Conservation (phyloP, 92 coral and sea anemone species). For the Porites rus region DNA sequence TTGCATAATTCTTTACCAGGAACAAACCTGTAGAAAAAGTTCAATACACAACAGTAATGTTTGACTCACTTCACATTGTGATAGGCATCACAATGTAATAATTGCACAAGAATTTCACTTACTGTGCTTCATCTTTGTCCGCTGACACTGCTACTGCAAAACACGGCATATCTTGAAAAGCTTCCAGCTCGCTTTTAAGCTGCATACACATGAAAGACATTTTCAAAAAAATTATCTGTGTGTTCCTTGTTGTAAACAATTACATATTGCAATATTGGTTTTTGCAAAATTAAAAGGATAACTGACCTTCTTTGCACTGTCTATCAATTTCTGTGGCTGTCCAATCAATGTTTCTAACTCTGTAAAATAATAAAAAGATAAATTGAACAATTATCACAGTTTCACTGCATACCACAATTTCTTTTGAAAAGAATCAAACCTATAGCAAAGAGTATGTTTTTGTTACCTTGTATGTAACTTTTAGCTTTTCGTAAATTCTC, state of each 20-base stretch:
- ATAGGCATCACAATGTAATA: background rate
- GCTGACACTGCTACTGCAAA: slow-evolving; percentile 55
- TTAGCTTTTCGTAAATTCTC: slow-evolving; percentile 71
- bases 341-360: slow-evolving; percentile 57
- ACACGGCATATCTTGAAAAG: slow-evolving; percentile 75
- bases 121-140: slow-evolving; percentile 17
- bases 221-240: background rate
- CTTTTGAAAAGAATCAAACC: background rate
- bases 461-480: slow-evolving; percentile 65
- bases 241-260: background rate
- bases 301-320: slow-evolving; percentile 60
- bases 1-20: slow-evolving; percentile 47
- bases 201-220: background rate
- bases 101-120: background rate
- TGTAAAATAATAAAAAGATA: background rate
- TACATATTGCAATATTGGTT: background rate
- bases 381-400: background rate
- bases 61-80: too few species aligned
- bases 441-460: background rate
- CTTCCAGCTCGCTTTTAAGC: slow-evolving; percentile 70
- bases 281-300: background rate
- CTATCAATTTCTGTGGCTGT: slow-evolving; percentile 63
- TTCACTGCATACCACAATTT: too few species aligned
- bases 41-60: background rate
- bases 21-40: slow-evolving; percentile 53